A percentile compares a stretch with the other conserved stretches of the same genome.
Conservation (phyloP, 2,113 vertebrate genomes). For the Sterna hirundo region DNA sequence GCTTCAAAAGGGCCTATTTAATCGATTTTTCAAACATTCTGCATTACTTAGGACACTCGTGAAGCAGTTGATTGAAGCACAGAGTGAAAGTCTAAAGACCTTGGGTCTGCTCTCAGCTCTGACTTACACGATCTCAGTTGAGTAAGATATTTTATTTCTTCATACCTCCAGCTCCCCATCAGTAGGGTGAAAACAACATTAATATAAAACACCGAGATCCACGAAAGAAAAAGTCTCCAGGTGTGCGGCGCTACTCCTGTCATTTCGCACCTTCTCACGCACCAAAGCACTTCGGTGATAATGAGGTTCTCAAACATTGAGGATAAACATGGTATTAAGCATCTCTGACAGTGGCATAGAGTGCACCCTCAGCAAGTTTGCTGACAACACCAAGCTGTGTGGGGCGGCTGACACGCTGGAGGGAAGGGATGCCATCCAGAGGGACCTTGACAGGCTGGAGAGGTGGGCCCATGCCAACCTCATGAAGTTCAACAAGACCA, state of each 20-base stretch:
- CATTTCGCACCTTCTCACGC: background rate
- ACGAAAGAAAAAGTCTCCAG: background rate
- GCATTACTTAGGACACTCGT: background rate
- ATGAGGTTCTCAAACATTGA: background rate
- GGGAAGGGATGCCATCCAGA: too few species aligned
- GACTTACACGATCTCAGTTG: accelerated
- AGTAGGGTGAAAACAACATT: background rate
- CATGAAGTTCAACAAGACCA: too few species aligned
- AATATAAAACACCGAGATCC: accelerated
- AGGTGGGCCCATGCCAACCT: too few species aligned
- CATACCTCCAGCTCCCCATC: background rate
- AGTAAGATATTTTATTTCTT: background rate
- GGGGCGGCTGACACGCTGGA: too few species aligned
- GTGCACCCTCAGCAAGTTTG: too few species aligned
- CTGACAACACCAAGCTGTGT: too few species aligned
- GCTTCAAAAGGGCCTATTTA: background rate
- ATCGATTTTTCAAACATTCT: background rate
- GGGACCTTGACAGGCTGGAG: too few species aligned
- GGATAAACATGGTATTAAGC: background rate
- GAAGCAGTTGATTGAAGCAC: background rate
- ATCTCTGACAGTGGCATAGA: background rate
- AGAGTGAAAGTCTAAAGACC: background rate
- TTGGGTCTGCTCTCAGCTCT: background rate
- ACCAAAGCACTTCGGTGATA: background rate
- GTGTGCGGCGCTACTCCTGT: accelerated